Evolutionary conservation across 2,113 vertebrate species (phyloP).

Genomic region (Stercorarius parasiticus): DNA sequence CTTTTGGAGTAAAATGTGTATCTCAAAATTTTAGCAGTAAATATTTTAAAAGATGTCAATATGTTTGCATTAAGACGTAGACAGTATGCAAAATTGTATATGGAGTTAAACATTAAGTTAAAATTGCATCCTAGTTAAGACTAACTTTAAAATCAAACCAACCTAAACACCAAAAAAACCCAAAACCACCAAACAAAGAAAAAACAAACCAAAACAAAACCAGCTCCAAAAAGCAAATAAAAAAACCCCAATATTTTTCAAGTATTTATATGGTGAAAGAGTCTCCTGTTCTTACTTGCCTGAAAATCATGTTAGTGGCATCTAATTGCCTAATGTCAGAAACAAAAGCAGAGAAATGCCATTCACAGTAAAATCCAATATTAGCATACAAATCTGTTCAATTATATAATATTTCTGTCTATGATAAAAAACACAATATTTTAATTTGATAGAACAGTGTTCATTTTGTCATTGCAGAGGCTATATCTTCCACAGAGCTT

Average conservation of each 20-base stretch:
- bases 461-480: background rate
- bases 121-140: background rate
- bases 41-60: background rate
- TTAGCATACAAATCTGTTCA: background rate
- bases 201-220: background rate
- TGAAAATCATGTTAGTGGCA: background rate
- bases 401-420: background rate
- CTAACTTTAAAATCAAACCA: background rate
- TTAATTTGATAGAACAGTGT: background rate
- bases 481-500: background rate
- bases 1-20: background rate
- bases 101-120: background rate
- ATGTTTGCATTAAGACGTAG: background rate
- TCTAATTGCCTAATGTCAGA: background rate
- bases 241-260: background rate
- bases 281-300: accelerated
- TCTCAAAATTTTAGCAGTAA: background rate
- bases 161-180: background rate
- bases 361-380: background rate
- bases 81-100: background rate
- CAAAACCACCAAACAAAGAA: background rate
- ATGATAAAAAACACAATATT: background rate
- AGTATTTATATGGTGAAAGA: background rate
- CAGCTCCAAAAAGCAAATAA: too few relatives aligned
- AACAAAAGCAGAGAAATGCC: background rate